Percentiles rank a stretch among this genome's conserved stretches.
phyloP scores from a whole-genome alignment of 2,113 vertebrate genomes.

The Toxotes chatareus region DNA sequence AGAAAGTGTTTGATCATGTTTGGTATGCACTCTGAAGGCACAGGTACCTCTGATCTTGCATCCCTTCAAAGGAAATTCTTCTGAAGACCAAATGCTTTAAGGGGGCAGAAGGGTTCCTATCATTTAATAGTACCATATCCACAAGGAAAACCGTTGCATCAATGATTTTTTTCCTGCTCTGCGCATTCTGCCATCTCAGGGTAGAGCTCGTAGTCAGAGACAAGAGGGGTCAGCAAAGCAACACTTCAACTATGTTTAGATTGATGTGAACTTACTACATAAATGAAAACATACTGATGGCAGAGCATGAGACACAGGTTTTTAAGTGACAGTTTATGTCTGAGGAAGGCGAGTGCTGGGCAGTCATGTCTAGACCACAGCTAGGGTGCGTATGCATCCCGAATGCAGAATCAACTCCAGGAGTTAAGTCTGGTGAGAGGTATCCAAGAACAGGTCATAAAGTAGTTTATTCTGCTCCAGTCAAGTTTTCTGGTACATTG shows the following conservation, averaged over 20 bases:
- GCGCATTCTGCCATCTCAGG: conserved; percentile 17
- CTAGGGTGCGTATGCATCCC: conserved; percentile 51
- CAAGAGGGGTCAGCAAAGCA: conserved; percentile 21
- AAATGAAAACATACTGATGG: conserved; percentile 67
- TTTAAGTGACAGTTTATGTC: conserved; percentile 58
- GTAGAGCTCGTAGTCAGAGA: conserved; percentile 1
- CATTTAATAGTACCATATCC: conserved; percentile 41
- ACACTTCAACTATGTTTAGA: conserved; percentile 61
- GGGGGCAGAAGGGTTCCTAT: conserved; percentile 36
- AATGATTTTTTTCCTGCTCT: conserved; percentile 4
- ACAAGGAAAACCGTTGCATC: conserved; percentile 41
- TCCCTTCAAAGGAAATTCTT: conserved; percentile 68
- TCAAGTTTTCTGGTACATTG: conserved; percentile 52
- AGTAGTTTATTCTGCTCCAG: conserved; percentile 58
- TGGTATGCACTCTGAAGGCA: conserved; percentile 88
- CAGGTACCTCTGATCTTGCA: conserved; percentile 83
- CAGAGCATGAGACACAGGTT: conserved; percentile 45
- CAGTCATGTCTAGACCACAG: conserved; percentile 76
- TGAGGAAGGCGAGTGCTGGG: conserved; percentile 59
- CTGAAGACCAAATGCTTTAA: conserved; percentile 55
- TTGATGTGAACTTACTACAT: conserved; percentile 53
- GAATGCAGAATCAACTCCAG: conserved; percentile 46
- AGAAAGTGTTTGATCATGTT: conserved; percentile 82
- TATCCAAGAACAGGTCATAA: conserved; percentile 59
- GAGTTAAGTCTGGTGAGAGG: conserved; percentile 40